Evolutionary conservation across 2,888 invertebrate genomes (phyloP), one percentile per base, ranked within the genome.

Genomic region (Epicampocera succincta): DNA sequence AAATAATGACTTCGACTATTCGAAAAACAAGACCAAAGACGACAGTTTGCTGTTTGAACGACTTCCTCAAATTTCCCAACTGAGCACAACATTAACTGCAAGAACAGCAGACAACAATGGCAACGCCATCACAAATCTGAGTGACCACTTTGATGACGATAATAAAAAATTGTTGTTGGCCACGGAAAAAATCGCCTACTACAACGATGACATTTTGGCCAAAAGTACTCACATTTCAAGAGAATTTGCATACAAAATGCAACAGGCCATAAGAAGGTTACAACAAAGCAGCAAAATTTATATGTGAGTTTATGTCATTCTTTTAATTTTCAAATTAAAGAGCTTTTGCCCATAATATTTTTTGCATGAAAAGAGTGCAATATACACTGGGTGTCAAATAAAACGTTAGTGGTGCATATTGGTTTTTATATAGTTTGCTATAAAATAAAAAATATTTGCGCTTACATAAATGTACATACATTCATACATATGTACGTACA

Each of bases 201-300:
- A 82, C 17, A 74, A 78, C 25, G 82, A 61, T 66, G 82, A 78
- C 74, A 78, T 82, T 71, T 75, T 91, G 17, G 90, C 91, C 56
- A 83, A 89, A 54, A 86, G 87, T 76, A 91, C 91, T 46, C 88
- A 89, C 78, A 84, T 88, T 82, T 89, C 91, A 52, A 87, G 87
- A 63, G 84, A 87, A 82, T 83, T 87, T 42, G 74, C 87, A 12
- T 84, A 86, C 3, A 86, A 84, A 46, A 77, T 88, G 54, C 82
- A 85, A 63, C 86, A 86, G 38, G 76, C 87, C 60, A 80, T 87
- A 40, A 84, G 68, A 38, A 85, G 86, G 76, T 60, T 90, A 38
- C 87, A 90, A 84, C 87, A 90, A 84, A 85, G 72, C 84, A 89
- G 89, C 63, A 87, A 86, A 78, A 84, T 87, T 40, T 91, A 89